Percentiles rank a stretch among this genome's conserved stretches.
Evolutionary conservation across 2,797 vertebrate species (phyloP).

Genomic region (Clarias laeviceps): DNA sequence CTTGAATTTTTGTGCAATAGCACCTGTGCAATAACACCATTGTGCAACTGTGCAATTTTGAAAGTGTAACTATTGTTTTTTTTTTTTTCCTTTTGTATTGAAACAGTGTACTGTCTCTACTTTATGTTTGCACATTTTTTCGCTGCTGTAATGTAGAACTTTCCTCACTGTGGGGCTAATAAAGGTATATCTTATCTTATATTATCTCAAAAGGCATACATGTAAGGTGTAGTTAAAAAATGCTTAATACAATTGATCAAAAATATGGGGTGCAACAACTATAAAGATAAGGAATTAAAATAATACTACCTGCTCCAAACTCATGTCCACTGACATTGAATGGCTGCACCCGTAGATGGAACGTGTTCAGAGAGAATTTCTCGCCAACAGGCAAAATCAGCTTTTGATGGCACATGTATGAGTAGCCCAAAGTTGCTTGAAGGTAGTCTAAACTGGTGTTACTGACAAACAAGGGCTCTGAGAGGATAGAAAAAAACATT

Average conservation of each 20-base stretch:
- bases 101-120: too few species aligned
- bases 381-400: constrained; percentile 76
- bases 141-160: too few species aligned
- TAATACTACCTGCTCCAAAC: constrained; percentile 84
- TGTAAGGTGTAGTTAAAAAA: neutral
- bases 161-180: too few species aligned
- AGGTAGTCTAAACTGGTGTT: constrained; percentile 82
- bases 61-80: too few species aligned
- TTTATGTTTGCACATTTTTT: too few species aligned
- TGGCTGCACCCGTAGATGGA: constrained; percentile 88
- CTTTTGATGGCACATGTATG: constrained; percentile 86
- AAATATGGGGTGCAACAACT: neutral
- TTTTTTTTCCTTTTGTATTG: too few species aligned
- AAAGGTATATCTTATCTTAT: too few species aligned
- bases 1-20: too few species aligned
- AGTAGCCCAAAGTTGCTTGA: constrained; percentile 80
- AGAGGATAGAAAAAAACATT: neutral
- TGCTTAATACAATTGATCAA: neutral
- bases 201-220: neutral
- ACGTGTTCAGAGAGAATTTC: constrained; percentile 79
- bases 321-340: constrained; percentile 79
- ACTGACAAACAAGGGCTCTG: constrained; percentile 55
- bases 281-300: neutral
- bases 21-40: too few species aligned
- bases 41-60: too few species aligned